Base-by-base conservation (phyloP, 1,140 invertebrate genomes). In the Drosophila ogumai region DNA sequence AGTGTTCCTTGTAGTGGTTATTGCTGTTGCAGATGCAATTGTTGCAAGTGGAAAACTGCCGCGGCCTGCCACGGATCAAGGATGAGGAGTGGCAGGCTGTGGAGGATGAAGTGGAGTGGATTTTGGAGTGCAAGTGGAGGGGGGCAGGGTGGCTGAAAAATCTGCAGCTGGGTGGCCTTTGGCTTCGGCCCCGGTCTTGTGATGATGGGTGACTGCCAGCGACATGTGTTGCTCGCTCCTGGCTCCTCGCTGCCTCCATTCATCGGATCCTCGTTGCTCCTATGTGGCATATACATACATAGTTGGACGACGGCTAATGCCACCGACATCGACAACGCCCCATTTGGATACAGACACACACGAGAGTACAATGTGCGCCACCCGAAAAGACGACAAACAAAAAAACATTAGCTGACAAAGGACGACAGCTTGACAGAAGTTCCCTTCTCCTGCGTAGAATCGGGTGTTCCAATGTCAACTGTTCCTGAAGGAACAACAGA, bases 241-340 rank as follows among this genome's bases (percentile, higher is more conserved):
- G 19, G 40, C 31, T 64, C 40, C 55, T 61, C 38, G 28, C 2
- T 54, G 52, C 52, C 50, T 36, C 52, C 52, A 22, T 22, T 54
- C 52, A 36, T 6, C 4, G 34, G 32, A 54, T 58, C 32, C 44
- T 34, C 28, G n/a, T 22, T 5, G 32, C 46, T 25, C 28, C 41
- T 32, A 49, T 49, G 41, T 50, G 19, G 31, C 46, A 60, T 52
- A 54, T 54, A 61, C 50, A 52, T 31, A 52, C 17, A 36, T 22
- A 32, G 28, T 65, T 61, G 56, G 56, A 61, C 43, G 38, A 64
- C 19, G 36, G 59, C 59, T 49, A 72, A 57, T 49, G 41, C 68
- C 68, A 69, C 36, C 52, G 66, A 59, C 69, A 72, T 72, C 69
- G 69, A 73, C 69, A 72, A 73, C 69, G 69, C 69, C 69, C 69